These are phyloP conservation scores for Spea bombifrons DNA, from an alignment of 2,113 vertebrate genomes.

Conservation along the genomic window DNA sequence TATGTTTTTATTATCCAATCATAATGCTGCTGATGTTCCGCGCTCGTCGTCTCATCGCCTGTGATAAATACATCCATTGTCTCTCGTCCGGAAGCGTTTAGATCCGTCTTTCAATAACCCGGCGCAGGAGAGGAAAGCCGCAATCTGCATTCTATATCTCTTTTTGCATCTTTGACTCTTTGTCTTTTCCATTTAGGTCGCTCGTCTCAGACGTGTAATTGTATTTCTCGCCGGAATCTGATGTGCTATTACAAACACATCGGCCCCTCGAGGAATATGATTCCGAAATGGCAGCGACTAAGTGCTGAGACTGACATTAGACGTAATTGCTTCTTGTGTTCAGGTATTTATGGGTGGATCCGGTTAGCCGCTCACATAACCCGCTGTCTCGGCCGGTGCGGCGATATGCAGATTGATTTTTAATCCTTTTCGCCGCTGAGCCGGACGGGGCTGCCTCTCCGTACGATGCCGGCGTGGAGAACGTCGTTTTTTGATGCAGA, in stretches of 20 bases:
- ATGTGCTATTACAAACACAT: background rate
- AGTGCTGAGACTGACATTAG: background rate
- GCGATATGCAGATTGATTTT: conserved; percentile 11
- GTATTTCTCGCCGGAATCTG: conserved; percentile 22
- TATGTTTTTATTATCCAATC: no score
- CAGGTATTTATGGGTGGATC: conserved; percentile 12
- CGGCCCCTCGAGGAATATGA: background rate
- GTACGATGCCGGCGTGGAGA: no score
- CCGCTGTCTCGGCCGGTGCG: background rate
- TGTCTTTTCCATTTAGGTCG: conserved; percentile 20
- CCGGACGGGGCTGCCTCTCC: background rate
- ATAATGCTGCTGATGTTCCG: no score
- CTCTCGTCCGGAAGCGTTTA: background rate
- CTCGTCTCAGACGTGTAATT: conserved; percentile 2
- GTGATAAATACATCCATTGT: background rate
- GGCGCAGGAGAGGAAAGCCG: background rate
- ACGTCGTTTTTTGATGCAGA: no score
- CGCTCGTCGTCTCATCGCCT: background rate
- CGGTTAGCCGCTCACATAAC: conserved; percentile 3
- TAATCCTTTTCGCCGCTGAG: conserved; percentile 28
- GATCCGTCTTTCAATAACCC: background rate
- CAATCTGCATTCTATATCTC: background rate
- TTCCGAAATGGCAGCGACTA: conserved; percentile 7
- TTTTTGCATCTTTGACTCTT: background rate
- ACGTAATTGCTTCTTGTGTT: conserved; percentile 14